These are phyloP conservation scores for Ctenopoma multispine DNA, from an alignment of 2,797 vertebrate species.

Conservation along the genomic window DNA sequence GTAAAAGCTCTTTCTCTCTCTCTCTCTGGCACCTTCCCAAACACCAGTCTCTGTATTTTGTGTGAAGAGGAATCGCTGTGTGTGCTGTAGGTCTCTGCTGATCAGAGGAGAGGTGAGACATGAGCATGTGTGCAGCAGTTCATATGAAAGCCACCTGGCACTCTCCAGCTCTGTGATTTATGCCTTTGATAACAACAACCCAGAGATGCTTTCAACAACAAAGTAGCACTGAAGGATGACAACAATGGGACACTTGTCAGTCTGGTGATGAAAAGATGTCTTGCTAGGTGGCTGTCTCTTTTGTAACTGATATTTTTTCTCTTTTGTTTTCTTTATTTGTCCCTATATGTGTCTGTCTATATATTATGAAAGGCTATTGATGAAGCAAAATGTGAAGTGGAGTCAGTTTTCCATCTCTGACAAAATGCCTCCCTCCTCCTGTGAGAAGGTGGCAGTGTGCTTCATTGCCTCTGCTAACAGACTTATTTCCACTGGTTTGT, in stretches of 20 bases:
- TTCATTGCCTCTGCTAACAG: slow-evolving; percentile 58
- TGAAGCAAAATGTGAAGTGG: slow-evolving; percentile 72
- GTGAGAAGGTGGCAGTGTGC: slow-evolving; percentile 62
- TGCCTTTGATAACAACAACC: slow-evolving; percentile 81
- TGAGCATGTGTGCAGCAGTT: slow-evolving; percentile 77
- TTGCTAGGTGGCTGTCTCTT: slow-evolving; percentile 68
- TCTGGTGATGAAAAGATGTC: slow-evolving; percentile 86
- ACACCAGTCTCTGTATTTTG: slow-evolving; percentile 54
- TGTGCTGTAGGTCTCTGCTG: slow-evolving; percentile 71
- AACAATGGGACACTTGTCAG: slow-evolving; percentile 85
- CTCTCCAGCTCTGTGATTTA: slow-evolving; percentile 78
- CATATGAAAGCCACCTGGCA: slow-evolving; percentile 83
- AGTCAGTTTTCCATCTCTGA: slow-evolving; percentile 69
- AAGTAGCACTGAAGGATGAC: slow-evolving; percentile 75
- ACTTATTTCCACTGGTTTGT: slow-evolving; percentile 72
- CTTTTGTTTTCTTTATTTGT: slow-evolving; percentile 69
- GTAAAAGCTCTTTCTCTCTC: slow-evolving; percentile 58
- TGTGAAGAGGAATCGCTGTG: slow-evolving; percentile 55
- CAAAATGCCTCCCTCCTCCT: slow-evolving; percentile 56
- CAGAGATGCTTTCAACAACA: slow-evolving; percentile 81
- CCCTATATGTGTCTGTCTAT: slow-evolving; percentile 56
- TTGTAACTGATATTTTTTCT: slow-evolving; percentile 65
- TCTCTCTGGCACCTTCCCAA: slow-evolving; percentile 63
- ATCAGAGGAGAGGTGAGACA: slow-evolving; percentile 78
- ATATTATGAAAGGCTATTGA: slow-evolving; percentile 76